Conservation (phyloP, 2,888 invertebrate genomes). For the Agonopterix arenella region DNA sequence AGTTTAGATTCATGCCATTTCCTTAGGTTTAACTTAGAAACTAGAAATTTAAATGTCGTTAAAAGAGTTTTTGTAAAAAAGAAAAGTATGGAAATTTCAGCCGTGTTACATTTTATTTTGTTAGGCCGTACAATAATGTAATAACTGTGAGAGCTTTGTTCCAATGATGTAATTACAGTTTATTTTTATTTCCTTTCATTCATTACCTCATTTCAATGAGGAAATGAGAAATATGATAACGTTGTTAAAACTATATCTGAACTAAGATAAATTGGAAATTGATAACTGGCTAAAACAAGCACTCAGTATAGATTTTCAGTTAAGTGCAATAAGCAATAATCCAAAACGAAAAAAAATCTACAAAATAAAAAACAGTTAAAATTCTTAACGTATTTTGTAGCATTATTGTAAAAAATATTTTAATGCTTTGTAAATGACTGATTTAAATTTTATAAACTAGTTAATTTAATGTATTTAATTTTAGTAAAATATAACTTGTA, state of each 20-base stretch:
- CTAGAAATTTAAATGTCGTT: conserved; percentile 10
- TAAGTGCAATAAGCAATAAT: conserved; percentile 46
- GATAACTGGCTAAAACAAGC: neutral
- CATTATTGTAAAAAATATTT: conserved; percentile 36
- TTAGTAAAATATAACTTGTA: conserved; percentile 33
- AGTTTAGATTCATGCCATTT: conserved; percentile 34
- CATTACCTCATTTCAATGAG: no score
- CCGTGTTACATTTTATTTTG: no score
- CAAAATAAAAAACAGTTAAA: conserved; percentile 15
- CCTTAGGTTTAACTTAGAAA: conserved; percentile 18
- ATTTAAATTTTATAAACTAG: conserved; percentile 53
- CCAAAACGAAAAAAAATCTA: conserved; percentile 28
- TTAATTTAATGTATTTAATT: conserved; percentile 58
- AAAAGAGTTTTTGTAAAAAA: conserved; percentile 6
- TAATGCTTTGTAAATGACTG: conserved; percentile 62
- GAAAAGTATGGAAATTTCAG: neutral
- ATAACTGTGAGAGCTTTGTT: no score
- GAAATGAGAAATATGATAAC: no score
- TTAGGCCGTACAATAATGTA: no score
- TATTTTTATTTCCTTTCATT: no score
- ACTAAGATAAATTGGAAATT: no score
- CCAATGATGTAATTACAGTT: no score
- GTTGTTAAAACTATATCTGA: no score
- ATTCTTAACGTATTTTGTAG: conserved; percentile 20
- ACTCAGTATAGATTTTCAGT: conserved; percentile 9